Evolutionary conservation across 2,888 invertebrate genomes (phyloP).

Genomic region (Elegia similella): DNA sequence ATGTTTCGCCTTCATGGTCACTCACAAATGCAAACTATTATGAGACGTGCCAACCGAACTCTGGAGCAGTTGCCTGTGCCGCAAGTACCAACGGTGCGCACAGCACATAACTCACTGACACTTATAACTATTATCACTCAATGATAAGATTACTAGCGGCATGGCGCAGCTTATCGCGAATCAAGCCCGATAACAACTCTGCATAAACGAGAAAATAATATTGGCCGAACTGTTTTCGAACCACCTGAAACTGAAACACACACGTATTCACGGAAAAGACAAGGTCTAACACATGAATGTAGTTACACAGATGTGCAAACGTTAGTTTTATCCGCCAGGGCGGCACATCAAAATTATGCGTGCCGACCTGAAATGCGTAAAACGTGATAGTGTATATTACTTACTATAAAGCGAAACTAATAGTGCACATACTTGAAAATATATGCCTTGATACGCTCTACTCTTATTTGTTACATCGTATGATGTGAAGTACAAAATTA

Average conservation of each 20-base stretch:
- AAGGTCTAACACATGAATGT: constrained; percentile 20
- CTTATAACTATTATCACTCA: constrained; percentile 78
- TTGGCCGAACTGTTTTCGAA: constrained; percentile 53
- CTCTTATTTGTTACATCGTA: neutral
- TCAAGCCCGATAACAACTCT: constrained; percentile 69
- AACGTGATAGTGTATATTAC: constrained; percentile 31
- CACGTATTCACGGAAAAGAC: constrained; percentile 20
- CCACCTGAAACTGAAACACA: constrained; percentile 30
- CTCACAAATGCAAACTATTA: constrained; percentile 44
- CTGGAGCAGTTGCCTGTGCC: constrained; percentile 58
- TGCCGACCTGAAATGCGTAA: constrained; percentile 34
- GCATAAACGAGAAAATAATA: constrained; percentile 59
- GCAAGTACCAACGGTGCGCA: constrained; percentile 63
- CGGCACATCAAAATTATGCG: constrained; percentile 33
- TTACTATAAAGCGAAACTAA: constrained; percentile 22
- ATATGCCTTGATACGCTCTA: neutral
- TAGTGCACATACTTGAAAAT: neutral
- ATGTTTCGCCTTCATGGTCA: constrained; percentile 60
- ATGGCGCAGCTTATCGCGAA: constrained; percentile 75
- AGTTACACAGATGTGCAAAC: constrained; percentile 32
- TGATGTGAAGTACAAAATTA: constrained; percentile 1
- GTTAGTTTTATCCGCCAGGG: constrained; percentile 29
- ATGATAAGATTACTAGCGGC: constrained; percentile 76
- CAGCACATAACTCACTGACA: constrained; percentile 77
- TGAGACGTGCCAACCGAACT: constrained; percentile 48